phyloP scores from a whole-genome alignment of 2,113 vertebrate genomes.

The Pholis gunnellus region DNA sequence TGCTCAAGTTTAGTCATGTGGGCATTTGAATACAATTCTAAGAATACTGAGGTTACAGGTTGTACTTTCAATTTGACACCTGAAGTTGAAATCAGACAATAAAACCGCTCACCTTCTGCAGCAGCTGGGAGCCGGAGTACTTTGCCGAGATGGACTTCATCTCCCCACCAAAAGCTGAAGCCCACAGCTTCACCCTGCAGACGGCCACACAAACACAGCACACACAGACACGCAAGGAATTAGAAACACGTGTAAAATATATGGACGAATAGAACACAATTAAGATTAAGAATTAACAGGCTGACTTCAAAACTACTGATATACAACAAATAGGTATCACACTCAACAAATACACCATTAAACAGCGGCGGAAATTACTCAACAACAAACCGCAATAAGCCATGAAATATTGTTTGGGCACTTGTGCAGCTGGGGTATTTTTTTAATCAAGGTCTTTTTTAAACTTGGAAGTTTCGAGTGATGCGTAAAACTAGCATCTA shows the following conservation, averaged over 20 bases:
- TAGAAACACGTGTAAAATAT: background rate
- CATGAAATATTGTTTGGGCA: background rate
- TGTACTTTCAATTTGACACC: constrained; percentile 3
- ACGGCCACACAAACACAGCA: background rate
- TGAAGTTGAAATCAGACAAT: background rate
- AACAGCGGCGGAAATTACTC: background rate
- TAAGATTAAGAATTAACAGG: background rate
- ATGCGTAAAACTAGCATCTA: constrained; percentile 65
- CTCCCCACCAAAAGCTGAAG: constrained; percentile 98
- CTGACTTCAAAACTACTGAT: background rate
- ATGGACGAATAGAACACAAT: background rate
- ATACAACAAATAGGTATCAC: background rate
- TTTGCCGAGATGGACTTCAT: constrained; percentile 99
- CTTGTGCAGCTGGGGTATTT: background rate
- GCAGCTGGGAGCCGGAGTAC: constrained; percentile 98
- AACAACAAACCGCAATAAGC: background rate
- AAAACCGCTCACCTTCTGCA: constrained; percentile 93
- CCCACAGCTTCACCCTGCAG: constrained; percentile 97
- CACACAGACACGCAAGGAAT: background rate
- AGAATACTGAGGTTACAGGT: background rate
- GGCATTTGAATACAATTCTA: background rate
- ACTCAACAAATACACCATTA: background rate
- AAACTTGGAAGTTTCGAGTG: constrained; percentile 21
- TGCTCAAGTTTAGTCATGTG: background rate
- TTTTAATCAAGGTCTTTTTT: background rate